phyloP scores from a whole-genome alignment of 2,888 invertebrate species.

The Agonopterix heracliana region DNA sequence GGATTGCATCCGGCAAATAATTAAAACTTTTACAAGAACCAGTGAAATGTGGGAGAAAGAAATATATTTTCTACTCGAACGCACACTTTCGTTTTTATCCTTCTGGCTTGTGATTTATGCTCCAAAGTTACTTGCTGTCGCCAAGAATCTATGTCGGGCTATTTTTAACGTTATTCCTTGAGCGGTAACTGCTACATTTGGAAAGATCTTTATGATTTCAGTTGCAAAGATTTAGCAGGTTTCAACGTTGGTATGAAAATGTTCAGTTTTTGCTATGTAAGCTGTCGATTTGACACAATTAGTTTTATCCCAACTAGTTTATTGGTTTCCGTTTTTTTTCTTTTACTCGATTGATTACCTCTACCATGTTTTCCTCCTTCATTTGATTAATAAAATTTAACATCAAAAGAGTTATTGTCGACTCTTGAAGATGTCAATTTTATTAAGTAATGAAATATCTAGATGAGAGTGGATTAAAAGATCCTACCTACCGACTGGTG shows the following conservation, averaged over 20 bases:
- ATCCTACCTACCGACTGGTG: slow-evolving; percentile 21
- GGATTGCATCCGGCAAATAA: slow-evolving; percentile 63
- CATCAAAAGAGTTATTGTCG: not conserved
- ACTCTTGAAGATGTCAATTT: not conserved
- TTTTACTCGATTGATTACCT: slow-evolving; percentile 1
- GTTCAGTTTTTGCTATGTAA: slow-evolving; percentile 31
- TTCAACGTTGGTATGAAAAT: slow-evolving; percentile 23
- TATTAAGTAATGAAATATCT: slow-evolving; percentile 1
- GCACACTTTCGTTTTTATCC: slow-evolving; percentile 64
- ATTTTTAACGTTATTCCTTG: slow-evolving; percentile 23
- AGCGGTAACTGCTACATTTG: slow-evolving; percentile 20
- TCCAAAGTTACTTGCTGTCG: slow-evolving; percentile 31
- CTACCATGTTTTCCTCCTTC: not conserved
- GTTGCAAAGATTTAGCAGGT: slow-evolving; percentile 10
- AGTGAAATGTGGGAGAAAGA: slow-evolving; percentile 58
- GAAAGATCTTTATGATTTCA: slow-evolving; percentile 8
- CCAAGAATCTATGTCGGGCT: slow-evolving; percentile 15
- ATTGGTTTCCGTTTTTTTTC: slow-evolving; percentile 4
- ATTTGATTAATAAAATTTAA: not conserved
- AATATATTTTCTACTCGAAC: slow-evolving; percentile 63
- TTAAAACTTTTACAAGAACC: slow-evolving; percentile 66
- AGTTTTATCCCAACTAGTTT: slow-evolving; percentile 9
- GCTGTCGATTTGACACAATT: slow-evolving; percentile 22
- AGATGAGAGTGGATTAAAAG: slow-evolving; percentile 13
- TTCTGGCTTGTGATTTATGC: slow-evolving; percentile 53